These are phyloP conservation scores for Ctenicera cuprea DNA, from an alignment of 2,888 invertebrate genomes.

Conservation along the genomic window DNA sequence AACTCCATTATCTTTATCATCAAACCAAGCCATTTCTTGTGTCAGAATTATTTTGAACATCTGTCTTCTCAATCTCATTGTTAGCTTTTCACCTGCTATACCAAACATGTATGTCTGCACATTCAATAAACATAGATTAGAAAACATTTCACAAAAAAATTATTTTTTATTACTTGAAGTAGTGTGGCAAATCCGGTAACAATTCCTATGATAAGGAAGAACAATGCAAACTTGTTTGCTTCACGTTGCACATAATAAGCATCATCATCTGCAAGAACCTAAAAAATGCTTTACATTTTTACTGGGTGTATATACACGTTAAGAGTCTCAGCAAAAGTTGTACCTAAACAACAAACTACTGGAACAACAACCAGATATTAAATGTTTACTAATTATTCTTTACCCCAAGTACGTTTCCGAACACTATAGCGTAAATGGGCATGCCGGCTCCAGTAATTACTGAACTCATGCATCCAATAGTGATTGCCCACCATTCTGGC, in stretches of 20 bases:
- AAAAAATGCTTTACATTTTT: no score
- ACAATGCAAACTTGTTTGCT: conserved; percentile 78
- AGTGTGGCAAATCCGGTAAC: conserved; percentile 80
- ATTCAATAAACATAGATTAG: no score
- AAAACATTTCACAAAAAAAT: no score
- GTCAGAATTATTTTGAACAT: conserved; percentile 81
- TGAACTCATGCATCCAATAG: conserved; percentile 78
- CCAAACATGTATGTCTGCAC: conserved; percentile 73
- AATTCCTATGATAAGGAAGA: conserved; percentile 81
- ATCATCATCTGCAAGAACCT: conserved; percentile 74
- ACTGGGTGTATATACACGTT: no score
- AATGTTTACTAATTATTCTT: conserved; percentile 65
- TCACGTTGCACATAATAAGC: conserved; percentile 74
- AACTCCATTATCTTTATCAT: conserved; percentile 82
- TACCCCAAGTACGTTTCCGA: conserved; percentile 82
- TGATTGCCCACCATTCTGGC: conserved; percentile 81
- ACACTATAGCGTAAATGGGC: conserved; percentile 83
- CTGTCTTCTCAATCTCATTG: conserved; percentile 80
- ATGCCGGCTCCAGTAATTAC: conserved; percentile 81
- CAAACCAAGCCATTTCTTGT: conserved; percentile 87
- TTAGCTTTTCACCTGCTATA: conserved; percentile 86
- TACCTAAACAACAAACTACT: no score
- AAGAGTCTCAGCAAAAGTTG: no score
- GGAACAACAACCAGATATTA: no score
- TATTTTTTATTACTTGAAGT: conserved; percentile 78